Evolutionary conservation across 2,797 vertebrate species (phyloP).

Genomic region (Sebastes diaconus): DNA sequence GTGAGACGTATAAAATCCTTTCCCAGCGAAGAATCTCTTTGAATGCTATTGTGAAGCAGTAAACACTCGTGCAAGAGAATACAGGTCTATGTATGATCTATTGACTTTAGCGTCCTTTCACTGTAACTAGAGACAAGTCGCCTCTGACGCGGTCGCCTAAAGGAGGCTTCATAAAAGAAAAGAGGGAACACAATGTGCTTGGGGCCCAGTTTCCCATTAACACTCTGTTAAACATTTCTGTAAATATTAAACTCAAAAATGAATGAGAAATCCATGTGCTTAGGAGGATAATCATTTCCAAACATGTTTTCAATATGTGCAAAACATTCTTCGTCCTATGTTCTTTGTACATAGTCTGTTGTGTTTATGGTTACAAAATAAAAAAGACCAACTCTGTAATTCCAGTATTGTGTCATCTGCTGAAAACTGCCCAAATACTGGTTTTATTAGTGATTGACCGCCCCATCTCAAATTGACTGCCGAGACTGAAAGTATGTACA

Average conservation of each 20-base stretch:
- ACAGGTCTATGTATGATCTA: background rate
- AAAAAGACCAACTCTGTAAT: background rate
- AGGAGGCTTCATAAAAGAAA: constrained; percentile 4
- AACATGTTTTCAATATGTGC: background rate
- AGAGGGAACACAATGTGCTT: constrained; percentile 47
- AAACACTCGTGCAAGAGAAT: background rate
- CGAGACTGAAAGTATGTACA: background rate
- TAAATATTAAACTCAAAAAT: constrained; percentile 57
- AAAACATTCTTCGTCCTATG: background rate
- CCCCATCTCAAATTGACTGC: background rate
- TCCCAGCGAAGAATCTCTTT: background rate
- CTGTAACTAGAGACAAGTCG: constrained; percentile 31
- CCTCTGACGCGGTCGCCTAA: constrained; percentile 13
- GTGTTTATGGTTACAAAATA: background rate
- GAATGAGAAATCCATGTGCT: constrained; percentile 6
- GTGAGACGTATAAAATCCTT: background rate
- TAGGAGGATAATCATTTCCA: background rate
- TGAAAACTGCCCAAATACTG: background rate
- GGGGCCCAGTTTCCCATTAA: constrained; percentile 48
- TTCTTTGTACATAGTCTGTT: background rate
- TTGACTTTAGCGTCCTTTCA: constrained; percentile 32
- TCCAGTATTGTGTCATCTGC: background rate
- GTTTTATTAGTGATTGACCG: background rate
- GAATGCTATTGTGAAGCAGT: background rate
- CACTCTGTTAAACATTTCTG: constrained; percentile 24